These are phyloP conservation scores for Thereva unica DNA, from an alignment of 2,888 invertebrate genomes.

Conservation along the genomic window DNA sequence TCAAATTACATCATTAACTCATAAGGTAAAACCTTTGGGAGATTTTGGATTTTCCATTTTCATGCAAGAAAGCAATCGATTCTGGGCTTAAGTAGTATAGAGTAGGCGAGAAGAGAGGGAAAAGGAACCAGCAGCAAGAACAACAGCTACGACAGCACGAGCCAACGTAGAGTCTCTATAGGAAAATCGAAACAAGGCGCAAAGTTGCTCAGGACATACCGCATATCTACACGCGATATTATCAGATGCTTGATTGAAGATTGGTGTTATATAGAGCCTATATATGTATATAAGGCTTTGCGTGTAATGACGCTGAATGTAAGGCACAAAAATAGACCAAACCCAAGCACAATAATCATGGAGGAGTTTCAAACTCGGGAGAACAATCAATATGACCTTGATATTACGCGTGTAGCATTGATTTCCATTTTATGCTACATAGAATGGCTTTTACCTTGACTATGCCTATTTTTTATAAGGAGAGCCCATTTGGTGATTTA, in stretches of 20 bases:
- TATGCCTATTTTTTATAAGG: too few species aligned
- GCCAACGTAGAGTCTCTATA: not conserved
- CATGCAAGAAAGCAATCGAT: slow-evolving; percentile 2
- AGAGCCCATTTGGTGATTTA: not conserved
- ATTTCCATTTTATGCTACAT: too few species aligned
- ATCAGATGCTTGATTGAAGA: not conserved
- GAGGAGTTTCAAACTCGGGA: not conserved
- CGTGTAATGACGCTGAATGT: not conserved
- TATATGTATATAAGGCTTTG: not conserved
- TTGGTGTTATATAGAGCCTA: not conserved
- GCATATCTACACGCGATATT: not conserved
- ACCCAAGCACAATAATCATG: not conserved
- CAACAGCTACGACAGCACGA: too few species aligned
- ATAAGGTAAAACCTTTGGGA: not conserved
- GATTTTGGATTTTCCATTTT: slow-evolving; percentile 5
- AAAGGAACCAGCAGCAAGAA: too few species aligned
- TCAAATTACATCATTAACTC: slow-evolving; percentile 12
- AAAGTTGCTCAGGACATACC: not conserved
- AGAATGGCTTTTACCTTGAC: too few species aligned
- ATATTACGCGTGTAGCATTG: not conserved
- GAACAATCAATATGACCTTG: slow-evolving; percentile 27
- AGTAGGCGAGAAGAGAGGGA: too few species aligned
- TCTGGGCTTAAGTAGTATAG: too few species aligned
- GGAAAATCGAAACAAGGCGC: not conserved
- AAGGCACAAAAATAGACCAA: slow-evolving; percentile 1